Evolutionary conservation across 2,888 invertebrate genomes (phyloP).

Genomic region (Epinotia demarniana): DNA sequence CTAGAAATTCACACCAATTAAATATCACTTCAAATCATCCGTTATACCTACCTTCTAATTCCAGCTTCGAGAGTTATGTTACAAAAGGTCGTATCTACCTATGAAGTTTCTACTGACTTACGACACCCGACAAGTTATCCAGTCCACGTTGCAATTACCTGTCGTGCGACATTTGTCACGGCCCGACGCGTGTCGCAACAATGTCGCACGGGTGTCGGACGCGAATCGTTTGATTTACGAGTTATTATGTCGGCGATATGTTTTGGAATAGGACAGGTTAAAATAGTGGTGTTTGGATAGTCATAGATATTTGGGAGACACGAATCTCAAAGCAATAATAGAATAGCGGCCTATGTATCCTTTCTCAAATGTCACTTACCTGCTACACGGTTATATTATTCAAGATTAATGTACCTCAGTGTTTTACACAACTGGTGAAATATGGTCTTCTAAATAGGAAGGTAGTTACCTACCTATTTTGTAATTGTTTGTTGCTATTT

Average conservation of each 20-base stretch:
- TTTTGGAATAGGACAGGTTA: slow-evolving; percentile 25
- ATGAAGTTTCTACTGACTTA: not conserved
- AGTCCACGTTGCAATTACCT: slow-evolving; percentile 37
- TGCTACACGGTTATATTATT: too few species aligned
- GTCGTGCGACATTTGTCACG: slow-evolving; percentile 34
- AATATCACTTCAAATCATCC: slow-evolving; percentile 31
- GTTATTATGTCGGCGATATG: slow-evolving; percentile 35
- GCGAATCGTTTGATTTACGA: slow-evolving; percentile 63
- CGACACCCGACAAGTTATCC: not conserved
- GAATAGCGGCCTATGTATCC: too few species aligned
- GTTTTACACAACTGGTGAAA: too few species aligned
- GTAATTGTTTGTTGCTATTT: too few species aligned
- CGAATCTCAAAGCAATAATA: not conserved
- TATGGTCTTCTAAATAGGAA: too few species aligned
- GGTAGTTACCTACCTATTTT: too few species aligned
- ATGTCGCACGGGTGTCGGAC: slow-evolving; percentile 54
- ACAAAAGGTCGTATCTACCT: not conserved
- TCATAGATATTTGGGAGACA: not conserved
- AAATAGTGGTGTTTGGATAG: slow-evolving; percentile 21
- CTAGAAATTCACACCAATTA: slow-evolving; percentile 22
- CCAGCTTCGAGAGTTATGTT: not conserved
- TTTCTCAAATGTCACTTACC: too few species aligned
- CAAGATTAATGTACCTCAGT: too few species aligned
- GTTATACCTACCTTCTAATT: slow-evolving; percentile 24
- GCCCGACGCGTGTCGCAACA: slow-evolving; percentile 52